Evolutionary conservation across 2,113 vertebrate species (phyloP), one percentile per base, ranked within the genome.

Genomic region (Microcebus ravelobensis): DNA sequence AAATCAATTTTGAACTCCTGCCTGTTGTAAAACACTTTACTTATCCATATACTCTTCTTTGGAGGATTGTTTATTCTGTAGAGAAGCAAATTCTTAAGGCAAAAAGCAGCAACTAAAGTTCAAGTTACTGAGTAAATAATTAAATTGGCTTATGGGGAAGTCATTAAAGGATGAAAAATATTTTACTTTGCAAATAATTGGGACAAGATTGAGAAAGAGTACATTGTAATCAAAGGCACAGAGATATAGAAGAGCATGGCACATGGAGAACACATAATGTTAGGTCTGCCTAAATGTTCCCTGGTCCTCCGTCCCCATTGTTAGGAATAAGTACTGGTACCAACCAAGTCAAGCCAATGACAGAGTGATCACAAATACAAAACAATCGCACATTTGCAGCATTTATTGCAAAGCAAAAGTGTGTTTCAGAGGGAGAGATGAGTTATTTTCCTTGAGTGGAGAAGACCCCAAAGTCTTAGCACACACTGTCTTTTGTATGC

Each of bases 181-280:
- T 65, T 65, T 50, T 34, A 15, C 11, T 36, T 48, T 71, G 21
- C 2, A 83, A 92, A 84, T 13, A 27, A 79, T 29, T 67, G 9
- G 14, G 2, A 84, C 18, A 79, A 73, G 20, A 67, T 27, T 74
- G 52, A 71, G 29, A 68, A 59, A 36, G 50, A 71, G 2, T 29
- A 4, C 12, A 29, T 21, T 67, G 0, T 27, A 81, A 57, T 39
- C 17, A 57, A 87, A 57, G 7, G 1, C 13, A 20, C 5, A 31
- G 21, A 25, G 2, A 2, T 21, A 0, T 6, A 17, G 25, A 39
- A 48, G 4, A 42, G 3, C 18, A 39, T 34, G 65, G 27, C 1
- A 7, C 34, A 12, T 34, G 0, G 2, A 8, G 5, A 27, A 23
- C 29, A 18, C 6, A 18, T 17, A 48, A 65, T 55, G 17, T 55